phyloP scores from a whole-genome alignment of 2,888 invertebrate species.

The Oegoconia quadripuncta region DNA sequence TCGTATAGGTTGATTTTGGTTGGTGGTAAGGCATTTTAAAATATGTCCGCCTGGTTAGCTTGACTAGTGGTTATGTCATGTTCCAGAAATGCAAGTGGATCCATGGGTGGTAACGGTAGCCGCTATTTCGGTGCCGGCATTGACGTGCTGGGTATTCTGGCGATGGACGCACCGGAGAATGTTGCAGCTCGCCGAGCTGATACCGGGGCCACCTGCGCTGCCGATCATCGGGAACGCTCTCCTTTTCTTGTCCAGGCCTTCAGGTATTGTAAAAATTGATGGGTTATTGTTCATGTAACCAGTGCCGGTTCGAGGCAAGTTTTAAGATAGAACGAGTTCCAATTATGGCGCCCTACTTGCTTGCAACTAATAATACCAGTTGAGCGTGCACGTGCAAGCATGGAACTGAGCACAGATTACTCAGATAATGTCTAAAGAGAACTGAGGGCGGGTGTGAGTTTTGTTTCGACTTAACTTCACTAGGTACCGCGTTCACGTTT shows the following conservation, averaged over 20 bases:
- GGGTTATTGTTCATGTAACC: background rate
- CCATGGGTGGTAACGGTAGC: constrained; percentile 3
- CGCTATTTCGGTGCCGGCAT: constrained; percentile 7
- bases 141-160: constrained; percentile 48
- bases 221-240: constrained; percentile 55
- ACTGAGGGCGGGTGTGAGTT: no score
- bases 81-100: background rate
- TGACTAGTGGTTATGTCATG: background rate
- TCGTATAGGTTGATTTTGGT: no score
- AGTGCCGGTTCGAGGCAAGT: background rate
- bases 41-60: background rate
- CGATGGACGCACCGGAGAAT: constrained; percentile 39
- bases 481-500: no score
- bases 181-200: constrained; percentile 38
- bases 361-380: no score
- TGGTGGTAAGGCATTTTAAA: background rate
- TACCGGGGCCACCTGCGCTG: constrained; percentile 51
- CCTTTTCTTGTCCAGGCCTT: constrained; percentile 42
- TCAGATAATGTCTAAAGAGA: no score
- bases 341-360: no score
- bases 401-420: no score
- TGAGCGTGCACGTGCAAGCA: no score
- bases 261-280: constrained; percentile 40
- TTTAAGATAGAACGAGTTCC: background rate
- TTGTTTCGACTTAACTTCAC: no score